phyloP scores from a whole-genome alignment of 2,888 invertebrate genomes.

The Zeuzera pyrina region DNA sequence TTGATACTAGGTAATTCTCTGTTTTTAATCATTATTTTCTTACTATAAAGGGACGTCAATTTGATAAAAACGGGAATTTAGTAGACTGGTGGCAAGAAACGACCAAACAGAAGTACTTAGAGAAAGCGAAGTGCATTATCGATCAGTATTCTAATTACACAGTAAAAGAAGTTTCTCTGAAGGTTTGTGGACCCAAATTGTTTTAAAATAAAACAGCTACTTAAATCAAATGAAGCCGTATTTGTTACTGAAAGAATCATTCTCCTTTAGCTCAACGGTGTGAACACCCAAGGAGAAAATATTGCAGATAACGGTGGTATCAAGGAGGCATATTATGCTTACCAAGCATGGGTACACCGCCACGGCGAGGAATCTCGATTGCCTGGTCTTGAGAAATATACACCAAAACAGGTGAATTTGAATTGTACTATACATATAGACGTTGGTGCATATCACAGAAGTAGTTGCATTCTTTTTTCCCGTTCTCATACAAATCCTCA shows the following conservation, averaged over 20 bases:
- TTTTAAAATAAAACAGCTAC: no score
- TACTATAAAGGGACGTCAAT: conserved; percentile 90
- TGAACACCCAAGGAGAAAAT: conserved; percentile 94
- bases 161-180: conserved; percentile 81
- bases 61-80: conserved; percentile 92
- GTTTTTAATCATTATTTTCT: no score
- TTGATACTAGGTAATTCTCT: no score
- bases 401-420: conserved; percentile 72
- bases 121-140: conserved; percentile 91
- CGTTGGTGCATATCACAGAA: no score
- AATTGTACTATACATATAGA: no score
- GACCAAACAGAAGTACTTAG: conserved; percentile 87
- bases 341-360: conserved; percentile 80
- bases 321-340: conserved; percentile 91
- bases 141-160: conserved; percentile 95
- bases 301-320: conserved; percentile 96
- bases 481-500: no score
- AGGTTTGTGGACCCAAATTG: conserved; percentile 51
- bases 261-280: conserved; percentile 82
- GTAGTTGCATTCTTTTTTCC: no score
- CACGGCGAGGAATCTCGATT: conserved; percentile 78
- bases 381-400: conserved; percentile 79
- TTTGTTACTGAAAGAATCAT: conserved; percentile 1
- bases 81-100: conserved; percentile 93
- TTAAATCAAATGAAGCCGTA: background rate